Conservation (phyloP, 2,113 vertebrate genomes). For the Anguilla rostrata region DNA sequence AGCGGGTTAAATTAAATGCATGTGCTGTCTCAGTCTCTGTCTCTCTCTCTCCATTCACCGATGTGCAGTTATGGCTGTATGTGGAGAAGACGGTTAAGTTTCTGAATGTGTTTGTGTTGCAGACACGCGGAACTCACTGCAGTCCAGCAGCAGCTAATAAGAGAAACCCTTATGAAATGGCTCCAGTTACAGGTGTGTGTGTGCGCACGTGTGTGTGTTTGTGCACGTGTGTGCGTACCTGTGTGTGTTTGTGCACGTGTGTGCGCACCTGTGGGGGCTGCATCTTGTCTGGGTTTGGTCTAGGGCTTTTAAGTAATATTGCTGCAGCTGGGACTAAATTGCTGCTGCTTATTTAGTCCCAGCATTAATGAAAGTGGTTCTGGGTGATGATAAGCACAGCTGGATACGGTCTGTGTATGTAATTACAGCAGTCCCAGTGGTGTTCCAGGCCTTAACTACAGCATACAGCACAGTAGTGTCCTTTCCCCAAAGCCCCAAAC, state of each 20-base stretch:
- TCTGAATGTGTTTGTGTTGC: slow-evolving; percentile 47
- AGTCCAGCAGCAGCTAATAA: slow-evolving; percentile 89
- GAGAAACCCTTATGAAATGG: slow-evolving; percentile 95
- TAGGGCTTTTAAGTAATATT: too few species aligned
- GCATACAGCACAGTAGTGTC: background rate
- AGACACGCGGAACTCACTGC: slow-evolving; percentile 85
- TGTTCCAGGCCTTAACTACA: background rate
- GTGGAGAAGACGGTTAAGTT: background rate
- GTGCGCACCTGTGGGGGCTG: too few species aligned
- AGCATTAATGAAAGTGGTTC: background rate
- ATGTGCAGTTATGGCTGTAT: background rate
- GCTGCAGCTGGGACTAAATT: background rate
- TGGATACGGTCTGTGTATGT: background rate
- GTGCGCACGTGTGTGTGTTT: background rate
- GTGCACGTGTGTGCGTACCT: background rate
- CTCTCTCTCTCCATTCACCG: too few species aligned
- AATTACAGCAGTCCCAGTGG: background rate
- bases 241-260: too few species aligned
- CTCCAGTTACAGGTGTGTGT: slow-evolving; percentile 85
- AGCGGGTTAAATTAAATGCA: background rate
- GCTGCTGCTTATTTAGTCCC: background rate
- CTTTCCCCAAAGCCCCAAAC: too few species aligned
- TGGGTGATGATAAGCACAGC: background rate
- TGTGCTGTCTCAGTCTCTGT: background rate
- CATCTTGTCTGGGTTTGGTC: too few species aligned